A percentile compares a stretch with the other conserved stretches of the same genome.
Conservation (phyloP, 2,888 invertebrate genomes). For the Aphodius sticticus region DNA sequence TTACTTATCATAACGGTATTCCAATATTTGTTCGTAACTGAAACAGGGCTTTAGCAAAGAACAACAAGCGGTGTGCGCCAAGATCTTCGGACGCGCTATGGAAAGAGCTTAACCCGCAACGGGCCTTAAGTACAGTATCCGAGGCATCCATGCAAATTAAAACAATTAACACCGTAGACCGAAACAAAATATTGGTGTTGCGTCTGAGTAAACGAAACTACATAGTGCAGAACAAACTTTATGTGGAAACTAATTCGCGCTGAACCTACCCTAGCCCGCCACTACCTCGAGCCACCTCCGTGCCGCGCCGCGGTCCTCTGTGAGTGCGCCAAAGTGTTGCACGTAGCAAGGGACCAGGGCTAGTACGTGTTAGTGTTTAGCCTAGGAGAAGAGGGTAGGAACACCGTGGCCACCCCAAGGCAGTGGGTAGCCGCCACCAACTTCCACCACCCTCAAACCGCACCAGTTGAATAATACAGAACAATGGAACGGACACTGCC, state of each 20-base stretch:
- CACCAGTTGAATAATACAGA: constrained; percentile 46
- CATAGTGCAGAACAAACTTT: constrained; percentile 45
- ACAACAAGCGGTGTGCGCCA: no score
- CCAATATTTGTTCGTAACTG: no score
- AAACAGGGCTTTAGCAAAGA: no score
- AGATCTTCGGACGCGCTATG: no score
- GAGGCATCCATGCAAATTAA: constrained; percentile 36
- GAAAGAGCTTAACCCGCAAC: no score
- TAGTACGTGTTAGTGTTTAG: constrained; percentile 44
- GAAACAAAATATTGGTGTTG: constrained; percentile 46
- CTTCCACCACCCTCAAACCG: constrained; percentile 40
- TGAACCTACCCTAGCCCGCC: constrained; percentile 33
- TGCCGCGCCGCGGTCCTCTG: not conserved
- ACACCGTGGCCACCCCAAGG: constrained; percentile 42
- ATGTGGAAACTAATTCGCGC: constrained; percentile 46
- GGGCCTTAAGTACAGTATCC: not conserved
- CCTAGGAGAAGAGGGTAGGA: constrained; percentile 50
- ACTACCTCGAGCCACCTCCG: constrained; percentile 16
- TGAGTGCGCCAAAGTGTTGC: not conserved
- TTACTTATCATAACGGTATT: no score
- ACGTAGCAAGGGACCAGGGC: not conserved
- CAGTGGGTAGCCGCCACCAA: constrained; percentile 15
- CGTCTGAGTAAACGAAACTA: constrained; percentile 47
- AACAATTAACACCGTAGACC: constrained; percentile 44
- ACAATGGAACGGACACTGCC: constrained; percentile 40